Conservation (phyloP, 1,140 invertebrate genomes). For the Heliconius nattereri region DNA sequence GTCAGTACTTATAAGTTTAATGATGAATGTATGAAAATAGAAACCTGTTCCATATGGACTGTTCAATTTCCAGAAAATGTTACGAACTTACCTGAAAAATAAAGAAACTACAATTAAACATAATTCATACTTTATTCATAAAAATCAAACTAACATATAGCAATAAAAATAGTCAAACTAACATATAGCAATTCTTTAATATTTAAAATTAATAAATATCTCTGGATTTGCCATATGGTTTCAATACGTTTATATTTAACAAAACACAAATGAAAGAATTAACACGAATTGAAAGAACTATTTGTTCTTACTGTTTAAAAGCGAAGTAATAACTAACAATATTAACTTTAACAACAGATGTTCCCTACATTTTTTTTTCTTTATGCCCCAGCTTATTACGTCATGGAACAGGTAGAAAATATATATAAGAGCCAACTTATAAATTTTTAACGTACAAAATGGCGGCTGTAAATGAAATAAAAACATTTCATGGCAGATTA, state of each 20-base stretch:
- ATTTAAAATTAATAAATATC: too few species aligned
- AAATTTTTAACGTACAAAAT: background rate
- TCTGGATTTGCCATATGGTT: too few species aligned
- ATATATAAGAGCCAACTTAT: background rate
- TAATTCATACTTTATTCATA: conserved; percentile 47
- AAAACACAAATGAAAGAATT: too few species aligned
- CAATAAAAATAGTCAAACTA: too few species aligned
- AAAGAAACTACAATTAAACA: conserved; percentile 57
- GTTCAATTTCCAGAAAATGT: background rate
- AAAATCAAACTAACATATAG: too few species aligned
- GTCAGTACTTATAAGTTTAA: too few species aligned
- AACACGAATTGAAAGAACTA: too few species aligned
- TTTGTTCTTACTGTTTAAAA: background rate
- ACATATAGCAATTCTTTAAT: too few species aligned
- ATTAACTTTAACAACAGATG: background rate
- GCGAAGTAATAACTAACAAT: background rate
- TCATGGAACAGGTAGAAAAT: background rate
- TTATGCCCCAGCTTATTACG: background rate
- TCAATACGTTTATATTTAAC: too few species aligned
- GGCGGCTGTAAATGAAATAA: conserved; percentile 8
- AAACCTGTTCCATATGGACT: background rate
- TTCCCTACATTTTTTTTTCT: background rate
- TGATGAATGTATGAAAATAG: background rate
- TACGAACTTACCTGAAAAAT: conserved; percentile 60
- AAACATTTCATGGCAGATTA: conserved; percentile 15